Evolutionary conservation across 2,113 vertebrate genomes (phyloP).

Genomic region (Forbesichthys papilliferus): DNA sequence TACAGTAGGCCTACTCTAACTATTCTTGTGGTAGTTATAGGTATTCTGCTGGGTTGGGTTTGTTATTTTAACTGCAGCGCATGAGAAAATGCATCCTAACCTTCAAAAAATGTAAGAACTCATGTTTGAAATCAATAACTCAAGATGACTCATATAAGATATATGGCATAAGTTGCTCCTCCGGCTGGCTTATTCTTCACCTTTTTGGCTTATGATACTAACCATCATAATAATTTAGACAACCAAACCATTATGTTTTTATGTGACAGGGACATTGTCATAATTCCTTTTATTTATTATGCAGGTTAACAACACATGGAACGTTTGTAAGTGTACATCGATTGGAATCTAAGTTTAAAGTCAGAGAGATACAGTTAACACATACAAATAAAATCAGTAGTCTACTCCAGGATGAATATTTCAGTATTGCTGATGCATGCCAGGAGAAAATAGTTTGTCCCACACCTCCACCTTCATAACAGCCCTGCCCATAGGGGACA

Average conservation of each 20-base stretch:
- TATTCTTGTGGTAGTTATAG: not conserved
- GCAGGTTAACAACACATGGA: not conserved
- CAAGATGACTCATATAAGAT: slow-evolving; percentile 7
- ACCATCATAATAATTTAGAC: slow-evolving; percentile 11
- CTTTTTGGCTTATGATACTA: not conserved
- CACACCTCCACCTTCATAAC: slow-evolving; percentile 74
- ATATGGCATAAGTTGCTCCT: not conserved
- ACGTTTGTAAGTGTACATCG: not conserved
- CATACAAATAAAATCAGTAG: not conserved
- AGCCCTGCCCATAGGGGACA: slow-evolving; percentile 63
- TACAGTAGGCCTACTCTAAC: not conserved
- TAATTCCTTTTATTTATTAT: slow-evolving; percentile 31
- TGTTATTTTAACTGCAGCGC: not conserved
- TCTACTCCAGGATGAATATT: not conserved
- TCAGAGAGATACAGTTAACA: not conserved
- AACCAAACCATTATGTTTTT: not conserved
- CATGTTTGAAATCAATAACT: not conserved
- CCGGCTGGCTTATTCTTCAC: not conserved
- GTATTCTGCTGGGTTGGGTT: not conserved
- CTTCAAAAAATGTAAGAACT: not conserved
- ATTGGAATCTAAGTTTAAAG: not conserved
- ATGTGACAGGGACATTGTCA: not conserved
- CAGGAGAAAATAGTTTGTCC: slow-evolving; percentile 56
- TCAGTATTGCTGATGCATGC: not conserved
- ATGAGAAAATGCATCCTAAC: not conserved